These are phyloP conservation scores for Coranthus polyacanthus DNA, from an alignment of 2,797 vertebrate species.

Conservation along the genomic window DNA sequence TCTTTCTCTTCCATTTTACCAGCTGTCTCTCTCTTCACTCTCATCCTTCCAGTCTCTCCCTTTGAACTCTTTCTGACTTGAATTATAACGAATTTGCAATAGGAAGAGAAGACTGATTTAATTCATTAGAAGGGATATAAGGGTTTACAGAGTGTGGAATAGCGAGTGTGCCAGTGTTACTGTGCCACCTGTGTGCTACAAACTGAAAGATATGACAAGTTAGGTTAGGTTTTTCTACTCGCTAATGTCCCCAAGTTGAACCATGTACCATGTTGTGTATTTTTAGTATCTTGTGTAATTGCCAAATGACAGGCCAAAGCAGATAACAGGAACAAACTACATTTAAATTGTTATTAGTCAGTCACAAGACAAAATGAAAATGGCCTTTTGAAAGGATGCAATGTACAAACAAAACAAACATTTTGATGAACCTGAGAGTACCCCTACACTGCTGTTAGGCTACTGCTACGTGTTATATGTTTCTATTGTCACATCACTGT, in stretches of 20 bases:
- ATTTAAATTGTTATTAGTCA: no score
- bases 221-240: background rate
- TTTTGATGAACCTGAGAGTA: no score
- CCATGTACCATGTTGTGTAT: no score
- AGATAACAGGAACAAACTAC: no score
- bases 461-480: no score
- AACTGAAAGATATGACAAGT: background rate
- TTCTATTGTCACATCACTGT: no score
- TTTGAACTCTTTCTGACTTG: slow-evolving; percentile 3
- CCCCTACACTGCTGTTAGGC: no score
- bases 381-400: no score
- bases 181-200: background rate
- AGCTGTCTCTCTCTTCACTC: background rate
- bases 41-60: background rate
- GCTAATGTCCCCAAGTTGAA: background rate
- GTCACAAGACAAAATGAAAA: no score
- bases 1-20: background rate
- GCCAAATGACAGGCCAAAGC: no score
- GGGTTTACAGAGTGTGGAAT: background rate
- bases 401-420: no score
- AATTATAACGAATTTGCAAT: slow-evolving; percentile 1
- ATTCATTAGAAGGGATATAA: background rate
- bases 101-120: background rate
- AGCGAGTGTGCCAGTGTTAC: background rate
- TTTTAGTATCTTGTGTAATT: no score